Base-by-base conservation (phyloP, 1,140 invertebrate species). In the Globodera rostochiensis region DNA sequence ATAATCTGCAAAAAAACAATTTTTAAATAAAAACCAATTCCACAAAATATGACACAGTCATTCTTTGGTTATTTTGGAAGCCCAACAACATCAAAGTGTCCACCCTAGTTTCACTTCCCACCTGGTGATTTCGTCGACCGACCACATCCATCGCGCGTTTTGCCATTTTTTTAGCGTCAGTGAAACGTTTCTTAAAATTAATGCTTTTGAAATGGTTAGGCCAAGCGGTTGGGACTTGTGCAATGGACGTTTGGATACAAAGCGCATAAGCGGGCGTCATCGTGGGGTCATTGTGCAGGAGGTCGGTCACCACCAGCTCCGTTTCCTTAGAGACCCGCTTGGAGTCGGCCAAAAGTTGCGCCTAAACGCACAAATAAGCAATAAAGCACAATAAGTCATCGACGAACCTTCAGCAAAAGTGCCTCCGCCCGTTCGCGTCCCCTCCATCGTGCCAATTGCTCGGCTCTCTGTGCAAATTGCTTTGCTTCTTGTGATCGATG, bases 181-280 rank as follows among this genome's bases (percentile, higher is more conserved):
- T 45, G 49, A 77, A 77, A 1, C 76, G 76, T 69, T 77, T 77
- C 76, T 77, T 50, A 66, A 77, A 67, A 4, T 36, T n/a, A n/a
- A 15, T 47, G 53, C n/a, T 25, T 9, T 50, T 0, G 6, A 21
- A 8, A 53, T 60, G 64, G 15, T 46, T 64, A 13, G 36, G n/a
- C 6, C 8, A n/a, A 13, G 3, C 6, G 36, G 1, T 9, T 21
- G 57, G 15, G 9, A 77, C 76, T 46, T 77, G 76, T 11, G 60
- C 64, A 15, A 67, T 77, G 64, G n/a, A 60, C 36, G 11, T 60
- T n/a, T 77, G 76, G 21, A 77, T 70, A 46, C 21, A 60, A 15
- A 77, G 76, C 11, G 60, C 60, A 46, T 69, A 77, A n/a, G 69
- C 76, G n/a, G 60, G 36, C 5, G 76, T 77, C 64, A 69, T 60